These are phyloP conservation scores for Drosophila algonquin DNA, from an alignment of 2,888 invertebrate genomes.

Conservation along the genomic window DNA sequence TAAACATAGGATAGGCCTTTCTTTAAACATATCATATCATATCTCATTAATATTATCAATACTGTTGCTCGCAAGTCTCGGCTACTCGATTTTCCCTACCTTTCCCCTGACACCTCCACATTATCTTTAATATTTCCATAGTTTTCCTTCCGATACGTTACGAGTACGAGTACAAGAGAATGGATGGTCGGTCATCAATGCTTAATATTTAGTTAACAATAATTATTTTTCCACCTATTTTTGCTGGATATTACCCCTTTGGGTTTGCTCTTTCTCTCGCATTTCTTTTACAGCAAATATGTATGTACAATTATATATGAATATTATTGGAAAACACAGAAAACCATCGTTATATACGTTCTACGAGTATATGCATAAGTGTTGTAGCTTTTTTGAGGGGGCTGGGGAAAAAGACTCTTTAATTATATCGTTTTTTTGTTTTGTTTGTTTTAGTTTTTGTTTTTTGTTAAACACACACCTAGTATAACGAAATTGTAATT, in stretches of 20 bases:
- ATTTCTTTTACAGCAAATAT: conserved; percentile 25
- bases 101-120: background rate
- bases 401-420: conserved; percentile 47
- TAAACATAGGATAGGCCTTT: conserved; percentile 18
- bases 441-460: conserved; percentile 26
- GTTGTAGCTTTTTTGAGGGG: conserved; percentile 27
- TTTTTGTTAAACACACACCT: conserved; percentile 64
- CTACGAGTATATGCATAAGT: conserved; percentile 37
- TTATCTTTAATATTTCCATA: conserved; percentile 22
- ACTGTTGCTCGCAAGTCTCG: conserved; percentile 52
- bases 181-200: conserved; percentile 67
- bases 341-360: conserved; percentile 66
- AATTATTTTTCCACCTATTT: conserved; percentile 41
- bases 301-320: conserved; percentile 59
- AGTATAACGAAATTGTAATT: conserved; percentile 63
- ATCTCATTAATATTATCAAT: conserved; percentile 55
- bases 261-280: background rate
- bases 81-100: too few species aligned
- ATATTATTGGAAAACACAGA: conserved; percentile 73
- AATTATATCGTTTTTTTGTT: conserved; percentile 38
- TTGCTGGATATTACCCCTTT: background rate
- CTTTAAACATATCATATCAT: conserved; percentile 44
- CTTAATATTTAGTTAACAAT: conserved; percentile 78
- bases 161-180: conserved; percentile 24
- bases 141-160: conserved; percentile 28